Evolutionary conservation across 2,888 invertebrate genomes (phyloP).

Genomic region (Drosophila yooni): DNA sequence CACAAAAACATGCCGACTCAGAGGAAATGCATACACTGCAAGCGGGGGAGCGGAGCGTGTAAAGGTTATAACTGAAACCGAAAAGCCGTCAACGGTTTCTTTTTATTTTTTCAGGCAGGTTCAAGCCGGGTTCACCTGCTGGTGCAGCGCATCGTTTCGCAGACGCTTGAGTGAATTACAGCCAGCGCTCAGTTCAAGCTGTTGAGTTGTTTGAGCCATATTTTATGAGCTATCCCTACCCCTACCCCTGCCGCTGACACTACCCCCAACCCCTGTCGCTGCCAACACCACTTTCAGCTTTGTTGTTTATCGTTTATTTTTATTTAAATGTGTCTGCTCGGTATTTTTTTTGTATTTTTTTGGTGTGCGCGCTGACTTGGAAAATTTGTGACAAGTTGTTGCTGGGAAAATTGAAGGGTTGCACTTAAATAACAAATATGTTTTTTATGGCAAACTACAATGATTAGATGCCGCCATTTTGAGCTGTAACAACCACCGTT

Average conservation of each 20-base stretch:
- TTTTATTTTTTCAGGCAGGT: constrained; percentile 15
- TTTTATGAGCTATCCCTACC: constrained; percentile 27
- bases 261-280: constrained; percentile 1
- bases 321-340: constrained; percentile 19
- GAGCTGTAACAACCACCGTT: constrained; percentile 52
- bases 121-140: constrained; percentile 28
- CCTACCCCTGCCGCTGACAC: background rate
- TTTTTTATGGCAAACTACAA: constrained; percentile 38
- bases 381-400: constrained; percentile 69
- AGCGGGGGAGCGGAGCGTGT: background rate
- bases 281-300: constrained; percentile 2
- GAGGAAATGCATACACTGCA: constrained; percentile 65
- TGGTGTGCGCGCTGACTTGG: constrained; percentile 65
- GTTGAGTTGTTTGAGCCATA: constrained; percentile 53
- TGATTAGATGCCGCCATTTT: constrained; percentile 64
- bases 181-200: constrained; percentile 28
- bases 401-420: constrained; percentile 63
- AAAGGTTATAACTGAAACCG: constrained; percentile 12
- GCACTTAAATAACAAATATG: constrained; percentile 16
- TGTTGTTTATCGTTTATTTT: constrained; percentile 57
- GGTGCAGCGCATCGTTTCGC: constrained; percentile 18
- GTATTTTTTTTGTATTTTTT: constrained; percentile 12
- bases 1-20: constrained; percentile 49
- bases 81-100: constrained; percentile 19
- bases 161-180: constrained; percentile 58